phyloP scores from a whole-genome alignment of 53 echinoderm and acorn worm genomes.

The Echinometra lucunter region DNA sequence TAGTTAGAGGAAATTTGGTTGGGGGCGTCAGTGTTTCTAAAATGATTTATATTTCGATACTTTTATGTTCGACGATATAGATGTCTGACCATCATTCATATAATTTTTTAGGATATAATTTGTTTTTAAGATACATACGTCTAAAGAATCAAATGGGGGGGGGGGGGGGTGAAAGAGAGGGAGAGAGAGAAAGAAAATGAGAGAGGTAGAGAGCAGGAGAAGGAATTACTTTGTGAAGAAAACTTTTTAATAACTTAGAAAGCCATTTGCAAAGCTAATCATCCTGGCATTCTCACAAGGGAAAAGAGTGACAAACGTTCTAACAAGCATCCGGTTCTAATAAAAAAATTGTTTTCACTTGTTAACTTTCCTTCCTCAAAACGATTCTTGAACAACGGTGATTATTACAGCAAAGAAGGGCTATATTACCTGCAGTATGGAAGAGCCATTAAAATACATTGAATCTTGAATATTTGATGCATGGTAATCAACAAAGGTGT shows the following conservation, averaged over 20 bases:
- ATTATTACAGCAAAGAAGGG: neutral
- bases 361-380: neutral
- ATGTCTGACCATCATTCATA: too few relatives aligned
- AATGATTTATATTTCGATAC: too few relatives aligned
- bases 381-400: neutral
- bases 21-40: too few relatives aligned
- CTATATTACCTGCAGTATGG: neutral
- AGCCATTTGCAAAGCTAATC: neutral
- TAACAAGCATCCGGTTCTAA: neutral
- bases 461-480: constrained; percentile 10
- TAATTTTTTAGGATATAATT: too few relatives aligned
- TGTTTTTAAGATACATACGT: too few relatives aligned
- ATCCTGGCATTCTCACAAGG: neutral
- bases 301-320: neutral
- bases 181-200: neutral
- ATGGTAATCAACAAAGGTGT: neutral
- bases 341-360: too few relatives aligned
- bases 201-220: neutral
- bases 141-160: too few relatives aligned
- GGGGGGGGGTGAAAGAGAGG: neutral
- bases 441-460: constrained; percentile 33
- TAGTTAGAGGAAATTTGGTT: too few relatives aligned
- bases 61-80: too few relatives aligned
- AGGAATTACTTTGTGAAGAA: neutral
- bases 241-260: neutral